These are phyloP conservation scores for Nemurella pictetii DNA, from an alignment of 2,888 invertebrate species.

Conservation along the genomic window DNA sequence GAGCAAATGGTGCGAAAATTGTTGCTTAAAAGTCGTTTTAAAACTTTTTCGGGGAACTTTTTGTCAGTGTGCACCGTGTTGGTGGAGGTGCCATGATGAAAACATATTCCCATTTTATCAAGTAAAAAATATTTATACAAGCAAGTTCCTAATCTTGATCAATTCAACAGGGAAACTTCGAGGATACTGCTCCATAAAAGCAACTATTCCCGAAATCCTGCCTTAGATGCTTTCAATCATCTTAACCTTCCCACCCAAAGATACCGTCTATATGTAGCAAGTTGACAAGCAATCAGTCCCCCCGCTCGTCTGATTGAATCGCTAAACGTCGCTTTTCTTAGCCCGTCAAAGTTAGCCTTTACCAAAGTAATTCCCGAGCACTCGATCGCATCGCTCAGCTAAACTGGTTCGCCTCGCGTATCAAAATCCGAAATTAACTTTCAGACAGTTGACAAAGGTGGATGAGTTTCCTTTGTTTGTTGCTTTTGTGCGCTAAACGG, in stretches of 20 bases:
- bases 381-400: not conserved
- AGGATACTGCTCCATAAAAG: no score
- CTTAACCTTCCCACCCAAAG: not conserved
- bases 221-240: not conserved
- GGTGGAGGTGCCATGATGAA: no score
- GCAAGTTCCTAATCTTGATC: no score
- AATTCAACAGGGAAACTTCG: no score
- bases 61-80: no score
- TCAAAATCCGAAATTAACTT: not conserved
- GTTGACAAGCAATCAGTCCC: not conserved
- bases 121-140: no score
- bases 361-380: not conserved
- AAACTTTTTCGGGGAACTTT: no score
- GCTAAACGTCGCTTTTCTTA: not conserved
- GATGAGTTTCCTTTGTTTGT: not conserved
- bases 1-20: no score
- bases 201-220: no score
- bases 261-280: not conserved
- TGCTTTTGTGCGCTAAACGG: not conserved
- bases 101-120: no score
- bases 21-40: no score
- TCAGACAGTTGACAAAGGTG: not conserved
- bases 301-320: not conserved
- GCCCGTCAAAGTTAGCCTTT: not conserved
- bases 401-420: not conserved